Base-by-base conservation (phyloP, 2,113 vertebrate species). In the Syngnathus typhle region DNA sequence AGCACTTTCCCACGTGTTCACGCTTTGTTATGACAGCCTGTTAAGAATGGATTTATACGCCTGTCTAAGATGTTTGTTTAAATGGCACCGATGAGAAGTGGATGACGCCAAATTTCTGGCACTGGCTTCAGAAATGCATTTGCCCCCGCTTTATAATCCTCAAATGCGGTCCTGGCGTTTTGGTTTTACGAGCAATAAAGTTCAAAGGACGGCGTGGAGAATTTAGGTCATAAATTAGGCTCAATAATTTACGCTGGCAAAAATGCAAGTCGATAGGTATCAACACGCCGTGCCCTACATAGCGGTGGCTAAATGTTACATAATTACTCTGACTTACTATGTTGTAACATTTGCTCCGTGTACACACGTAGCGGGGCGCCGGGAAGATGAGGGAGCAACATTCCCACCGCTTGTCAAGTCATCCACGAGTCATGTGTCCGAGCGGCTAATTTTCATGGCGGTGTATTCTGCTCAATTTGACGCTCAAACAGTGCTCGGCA, bases 361-460 rank as follows among this genome's bases (percentile, higher is more conserved):
- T 49, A 60, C 66, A 54, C 63, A 67, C 52, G 62, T 36, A 19
- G 71, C 7, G 23, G 43, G 36, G 61, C 52, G 39, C 77, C 74
- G 41, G 64, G 74, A 70, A 64, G 73, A 77, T 74, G 69, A 80
- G 83, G 82, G 78, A 60, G 74, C 73, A 61, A 73, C 84, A 88
- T 88, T 89, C 84, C 79, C 79, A 75, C 71, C 70, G 68, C 82
- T 83, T 82, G 87, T 88, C 77, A 61, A 84, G 87, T 90, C 89
- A 91, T 88, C 85, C 89, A 88, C n/a, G 43, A 47, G 87, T 88
- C 88, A 90, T 86, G 86, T 78, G 87, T 75, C 65, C 16, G 41
- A 74, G 68, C 73, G 1, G 49, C 36, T 60, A 8, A 38, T 36
- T 9, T 60, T 9, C 19, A 11, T 37, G 10, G 4, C 8, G 6